Conservation (phyloP, 2,113 vertebrate species). For the Xiphophorus maculatus region DNA sequence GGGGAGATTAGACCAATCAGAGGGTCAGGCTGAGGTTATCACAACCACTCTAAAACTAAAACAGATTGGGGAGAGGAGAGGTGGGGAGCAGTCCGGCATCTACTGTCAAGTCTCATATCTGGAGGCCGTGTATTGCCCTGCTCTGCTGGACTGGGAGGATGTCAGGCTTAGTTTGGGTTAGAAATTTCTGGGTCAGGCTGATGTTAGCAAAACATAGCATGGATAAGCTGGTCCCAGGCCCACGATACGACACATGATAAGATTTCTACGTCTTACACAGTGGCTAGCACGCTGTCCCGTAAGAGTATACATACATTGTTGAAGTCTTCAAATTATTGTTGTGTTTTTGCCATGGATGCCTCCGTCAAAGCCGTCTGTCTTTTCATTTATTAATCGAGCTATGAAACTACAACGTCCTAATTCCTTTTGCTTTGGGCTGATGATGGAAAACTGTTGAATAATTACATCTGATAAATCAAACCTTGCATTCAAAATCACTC, state of each 20-base stretch:
- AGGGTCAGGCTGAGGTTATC: constrained; percentile 77
- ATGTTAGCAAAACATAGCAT: constrained; percentile 46
- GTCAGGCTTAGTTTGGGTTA: constrained; percentile 60
- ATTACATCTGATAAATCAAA: background rate
- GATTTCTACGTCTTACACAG: constrained; percentile 27
- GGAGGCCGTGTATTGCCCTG: constrained; percentile 56
- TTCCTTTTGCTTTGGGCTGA: background rate
- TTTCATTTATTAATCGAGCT: background rate
- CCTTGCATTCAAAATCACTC: constrained; percentile 37
- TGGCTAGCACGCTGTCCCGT: constrained; percentile 8
- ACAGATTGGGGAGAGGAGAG: constrained; percentile 72
- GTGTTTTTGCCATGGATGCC: background rate
- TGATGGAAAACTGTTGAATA: background rate
- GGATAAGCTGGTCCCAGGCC: constrained; percentile 39
- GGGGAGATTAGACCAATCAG: constrained; percentile 77
- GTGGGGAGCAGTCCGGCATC: constrained; percentile 60
- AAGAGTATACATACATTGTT: background rate
- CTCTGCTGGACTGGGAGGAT: constrained; percentile 64
- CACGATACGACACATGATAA: constrained; percentile 46
- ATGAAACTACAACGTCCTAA: background rate
- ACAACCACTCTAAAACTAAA: constrained; percentile 77
- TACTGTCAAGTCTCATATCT: constrained; percentile 60
- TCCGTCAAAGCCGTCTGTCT: background rate
- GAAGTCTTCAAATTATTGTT: background rate
- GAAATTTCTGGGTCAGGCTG: constrained; percentile 58